Evolutionary conservation across 2,888 invertebrate species (phyloP).

Genomic region (Sinhomidia bicolor): DNA sequence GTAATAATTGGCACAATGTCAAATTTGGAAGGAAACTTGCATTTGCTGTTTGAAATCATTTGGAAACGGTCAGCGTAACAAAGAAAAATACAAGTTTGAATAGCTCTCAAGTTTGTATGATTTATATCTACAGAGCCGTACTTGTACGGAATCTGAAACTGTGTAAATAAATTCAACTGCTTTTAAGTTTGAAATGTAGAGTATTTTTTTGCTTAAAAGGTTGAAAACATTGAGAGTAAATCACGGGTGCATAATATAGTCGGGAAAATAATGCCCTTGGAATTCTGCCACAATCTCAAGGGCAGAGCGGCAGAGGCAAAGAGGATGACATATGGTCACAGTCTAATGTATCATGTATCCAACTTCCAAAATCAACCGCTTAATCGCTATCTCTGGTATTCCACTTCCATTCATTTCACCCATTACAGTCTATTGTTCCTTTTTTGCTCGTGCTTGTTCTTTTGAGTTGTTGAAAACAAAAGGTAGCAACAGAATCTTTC

Average conservation of each 20-base stretch:
- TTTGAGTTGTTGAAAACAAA: background rate
- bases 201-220: too few species aligned
- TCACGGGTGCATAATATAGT: slow-evolving; percentile 6
- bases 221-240: background rate
- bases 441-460: background rate
- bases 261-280: background rate
- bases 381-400: background rate
- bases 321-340: slow-evolving; percentile 34
- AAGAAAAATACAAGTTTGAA: too few species aligned
- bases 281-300: slow-evolving; percentile 25
- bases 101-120: too few species aligned
- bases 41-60: too few species aligned
- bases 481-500: background rate
- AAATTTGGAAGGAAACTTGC: too few species aligned
- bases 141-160: too few species aligned
- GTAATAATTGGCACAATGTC: too few species aligned
- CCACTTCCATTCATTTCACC: background rate
- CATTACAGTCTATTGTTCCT: slow-evolving; percentile 1
- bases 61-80: too few species aligned
- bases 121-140: too few species aligned
- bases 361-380: background rate
- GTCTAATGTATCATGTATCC: background rate
- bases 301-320: slow-evolving; percentile 11
- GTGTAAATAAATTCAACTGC: too few species aligned
- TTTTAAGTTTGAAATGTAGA: too few species aligned